phyloP scores from a whole-genome alignment of 2,888 invertebrate species.

The Miltochrista miniata region DNA sequence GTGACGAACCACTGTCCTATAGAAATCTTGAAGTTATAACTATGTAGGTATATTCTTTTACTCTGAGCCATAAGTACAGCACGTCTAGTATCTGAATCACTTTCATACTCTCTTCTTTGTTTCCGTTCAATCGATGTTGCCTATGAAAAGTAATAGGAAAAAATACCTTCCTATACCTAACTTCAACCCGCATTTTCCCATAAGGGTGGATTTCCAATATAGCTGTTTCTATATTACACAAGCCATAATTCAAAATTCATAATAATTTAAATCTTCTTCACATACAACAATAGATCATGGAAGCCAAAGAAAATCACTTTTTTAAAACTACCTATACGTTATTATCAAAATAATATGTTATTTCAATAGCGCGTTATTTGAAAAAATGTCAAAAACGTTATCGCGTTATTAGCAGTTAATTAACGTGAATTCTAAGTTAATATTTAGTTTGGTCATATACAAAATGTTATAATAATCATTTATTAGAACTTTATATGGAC shows the following conservation, averaged over 20 bases:
- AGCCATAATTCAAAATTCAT: background rate
- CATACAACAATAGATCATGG: constrained; percentile 21
- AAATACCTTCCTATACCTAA: too few species aligned
- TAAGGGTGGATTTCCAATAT: background rate
- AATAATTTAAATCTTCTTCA: constrained; percentile 8
- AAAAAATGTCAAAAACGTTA: constrained; percentile 42
- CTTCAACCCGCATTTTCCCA: too few species aligned
- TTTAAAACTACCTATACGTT: constrained; percentile 3
- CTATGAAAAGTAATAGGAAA: too few species aligned
- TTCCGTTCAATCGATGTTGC: too few species aligned
- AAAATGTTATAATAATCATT: constrained; percentile 34
- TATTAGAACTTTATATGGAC: constrained; percentile 17
- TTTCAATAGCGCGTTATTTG: constrained; percentile 29
- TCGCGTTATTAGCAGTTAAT: constrained; percentile 21
- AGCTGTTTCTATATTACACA: constrained; percentile 13
- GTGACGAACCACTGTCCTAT: too few species aligned
- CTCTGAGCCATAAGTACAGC: too few species aligned
- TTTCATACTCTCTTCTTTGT: too few species aligned
- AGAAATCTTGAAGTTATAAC: too few species aligned
- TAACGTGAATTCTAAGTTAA: constrained; percentile 30
- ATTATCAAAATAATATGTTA: constrained; percentile 13
- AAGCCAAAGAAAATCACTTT: constrained; percentile 18
- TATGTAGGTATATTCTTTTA: too few species aligned
- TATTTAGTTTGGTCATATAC: constrained; percentile 47
- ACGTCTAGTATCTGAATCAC: too few species aligned